Evolutionary conservation across 2,888 invertebrate species (phyloP), one percentile per base, ranked within the genome.

Genomic region (Diplolepis rosae): DNA sequence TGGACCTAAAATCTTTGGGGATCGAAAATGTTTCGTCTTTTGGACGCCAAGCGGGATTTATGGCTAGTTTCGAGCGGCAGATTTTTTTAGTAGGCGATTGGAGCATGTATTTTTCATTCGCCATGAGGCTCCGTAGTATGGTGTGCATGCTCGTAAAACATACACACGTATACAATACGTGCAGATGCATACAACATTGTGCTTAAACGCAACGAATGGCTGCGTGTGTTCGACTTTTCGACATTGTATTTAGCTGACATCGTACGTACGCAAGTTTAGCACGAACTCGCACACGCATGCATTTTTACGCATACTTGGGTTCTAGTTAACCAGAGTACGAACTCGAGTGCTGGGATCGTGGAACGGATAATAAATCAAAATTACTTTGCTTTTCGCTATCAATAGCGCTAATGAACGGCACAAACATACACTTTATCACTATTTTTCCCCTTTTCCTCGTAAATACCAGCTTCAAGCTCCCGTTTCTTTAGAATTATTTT

Each of bases 121-220:
- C 68, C 68, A 68, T 68, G 68, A 68, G 56, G 56, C 67, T 51
- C 42, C 42, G 27, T 32, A 52, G 48, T 42, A 42, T 48, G 24
- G 45, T 50, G 28, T 67, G 35, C 27, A 32, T 50, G 27, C 39
- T 70, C 68, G 32, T 50, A 39, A 48, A 42, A 51, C 56, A 73
- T 69, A 71, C 71, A 66, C 66, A 54, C 67, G 74, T 77, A 68
- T 50, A 50, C 27, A 42, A 52, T 67, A 39, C 65, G 50, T 56
- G 68, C 56, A 28, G 54, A 65, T 72, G 54, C 65, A 65, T 68
- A 54, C 65, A 69, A 73, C 65, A 24, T 35, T 15, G 24, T 39
- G 61, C 39, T 61, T 35, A 61, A 61, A 61, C 39, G 61, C 39
- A 39, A 42, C 39, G 24, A 42, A 61, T 61, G 39, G 24, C 39